Conservation (phyloP, 2,888 invertebrate genomes). For the Brachypalpus laphriformis region DNA sequence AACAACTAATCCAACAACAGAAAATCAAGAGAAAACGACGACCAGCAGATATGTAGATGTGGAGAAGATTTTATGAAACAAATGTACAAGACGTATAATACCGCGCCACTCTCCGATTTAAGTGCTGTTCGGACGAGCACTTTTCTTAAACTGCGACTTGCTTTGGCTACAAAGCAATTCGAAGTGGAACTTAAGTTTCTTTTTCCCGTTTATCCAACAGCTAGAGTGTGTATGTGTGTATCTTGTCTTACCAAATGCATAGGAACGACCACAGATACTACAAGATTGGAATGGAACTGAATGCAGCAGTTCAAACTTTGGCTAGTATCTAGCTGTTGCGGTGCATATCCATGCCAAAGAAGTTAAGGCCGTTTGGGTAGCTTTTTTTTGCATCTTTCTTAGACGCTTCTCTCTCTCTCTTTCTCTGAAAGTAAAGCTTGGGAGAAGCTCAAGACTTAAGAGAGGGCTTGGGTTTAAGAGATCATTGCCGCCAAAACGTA, state of each 20-base stretch:
- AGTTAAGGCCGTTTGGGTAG: slow-evolving; percentile 64
- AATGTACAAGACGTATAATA: slow-evolving; percentile 38
- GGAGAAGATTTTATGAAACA: slow-evolving; percentile 32
- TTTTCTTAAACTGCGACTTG: slow-evolving; percentile 79
- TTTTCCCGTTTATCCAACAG: slow-evolving; percentile 56
- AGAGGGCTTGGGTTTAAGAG: slow-evolving; percentile 43
- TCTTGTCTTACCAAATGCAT: slow-evolving; percentile 65
- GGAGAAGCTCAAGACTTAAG: background rate
- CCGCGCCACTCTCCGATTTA: slow-evolving; percentile 76
- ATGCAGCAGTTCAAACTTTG: slow-evolving; percentile 31
- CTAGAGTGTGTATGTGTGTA: background rate
- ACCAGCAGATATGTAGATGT: slow-evolving; percentile 11
- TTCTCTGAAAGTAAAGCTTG: too few species aligned
- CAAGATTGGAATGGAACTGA: slow-evolving; percentile 47
- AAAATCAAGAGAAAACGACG: slow-evolving; percentile 63
- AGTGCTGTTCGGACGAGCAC: slow-evolving; percentile 80
- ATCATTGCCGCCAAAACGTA: slow-evolving; percentile 25
- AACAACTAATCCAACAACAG: slow-evolving; percentile 44
- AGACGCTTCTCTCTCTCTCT: too few species aligned
- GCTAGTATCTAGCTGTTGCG: background rate
- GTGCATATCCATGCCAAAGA: slow-evolving; percentile 24
- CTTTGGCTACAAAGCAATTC: slow-evolving; percentile 75
- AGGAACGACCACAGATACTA: slow-evolving; percentile 30
- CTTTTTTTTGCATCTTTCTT: slow-evolving; percentile 18
- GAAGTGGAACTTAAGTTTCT: slow-evolving; percentile 76